Conservation (phyloP, 2,113 vertebrate genomes). For the Equus przewalskii region DNA sequence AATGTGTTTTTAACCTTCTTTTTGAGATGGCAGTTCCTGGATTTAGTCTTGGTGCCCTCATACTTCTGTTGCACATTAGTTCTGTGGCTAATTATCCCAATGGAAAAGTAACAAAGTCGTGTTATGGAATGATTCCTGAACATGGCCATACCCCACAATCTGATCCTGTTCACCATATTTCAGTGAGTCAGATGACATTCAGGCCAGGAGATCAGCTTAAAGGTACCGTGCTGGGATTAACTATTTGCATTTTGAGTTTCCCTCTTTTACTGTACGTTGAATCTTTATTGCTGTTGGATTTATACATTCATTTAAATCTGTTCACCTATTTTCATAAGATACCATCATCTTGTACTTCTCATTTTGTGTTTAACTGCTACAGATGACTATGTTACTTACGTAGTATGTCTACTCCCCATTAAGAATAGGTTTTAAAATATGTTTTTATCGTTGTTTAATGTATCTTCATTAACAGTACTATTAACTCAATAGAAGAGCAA, state of each 20-base stretch:
- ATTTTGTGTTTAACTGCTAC: not conserved
- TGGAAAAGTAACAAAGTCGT: constrained; percentile 89
- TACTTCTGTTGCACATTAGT: constrained; percentile 52
- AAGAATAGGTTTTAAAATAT: not conserved
- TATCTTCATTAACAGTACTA: not conserved
- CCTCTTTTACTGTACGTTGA: not conserved
- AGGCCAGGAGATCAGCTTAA: constrained; percentile 88
- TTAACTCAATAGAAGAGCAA: constrained; percentile 38
- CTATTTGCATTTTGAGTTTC: not conserved
- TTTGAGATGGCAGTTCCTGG: constrained; percentile 84
- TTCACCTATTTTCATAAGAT: not conserved
- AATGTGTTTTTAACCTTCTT: constrained; percentile 43
- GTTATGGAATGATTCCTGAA: constrained; percentile 89
- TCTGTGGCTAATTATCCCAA: constrained; percentile 84
- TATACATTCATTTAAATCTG: not conserved
- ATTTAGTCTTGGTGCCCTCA: constrained; percentile 56
- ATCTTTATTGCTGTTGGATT: not conserved
- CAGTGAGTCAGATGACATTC: constrained; percentile 88
- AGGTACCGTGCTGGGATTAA: constrained; percentile 85
- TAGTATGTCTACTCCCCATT: not conserved
- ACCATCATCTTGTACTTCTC: not conserved
- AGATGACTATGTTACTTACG: not conserved
- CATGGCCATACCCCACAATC: constrained; percentile 85
- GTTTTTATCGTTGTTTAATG: not conserved
- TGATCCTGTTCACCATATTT: constrained; percentile 85